phyloP scores from a whole-genome alignment of 2,113 vertebrate genomes.

The Labrus mixtus region DNA sequence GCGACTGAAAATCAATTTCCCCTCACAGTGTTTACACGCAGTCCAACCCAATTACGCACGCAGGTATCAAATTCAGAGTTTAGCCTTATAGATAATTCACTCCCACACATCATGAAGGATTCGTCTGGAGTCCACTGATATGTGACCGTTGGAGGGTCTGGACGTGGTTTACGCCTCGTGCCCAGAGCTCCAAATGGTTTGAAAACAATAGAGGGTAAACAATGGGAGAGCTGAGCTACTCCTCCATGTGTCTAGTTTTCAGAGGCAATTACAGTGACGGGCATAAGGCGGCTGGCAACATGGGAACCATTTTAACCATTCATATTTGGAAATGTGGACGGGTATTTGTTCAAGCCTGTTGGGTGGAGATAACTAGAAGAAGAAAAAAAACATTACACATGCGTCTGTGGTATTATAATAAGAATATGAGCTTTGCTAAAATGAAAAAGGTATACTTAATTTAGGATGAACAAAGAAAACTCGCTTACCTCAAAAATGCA shows the following conservation, averaged over 20 bases:
- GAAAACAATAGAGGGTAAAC: slow-evolving; percentile 74
- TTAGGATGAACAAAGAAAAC: slow-evolving; percentile 57
- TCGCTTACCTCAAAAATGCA: slow-evolving; percentile 70
- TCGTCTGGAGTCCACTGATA: slow-evolving; percentile 47
- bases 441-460: background rate
- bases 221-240: slow-evolving; percentile 50
- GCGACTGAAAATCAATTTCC: slow-evolving; percentile 26
- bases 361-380: background rate
- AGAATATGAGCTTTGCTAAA: background rate
- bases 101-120: slow-evolving; percentile 50
- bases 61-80: slow-evolving; percentile 59
- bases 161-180: slow-evolving; percentile 9
- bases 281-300: slow-evolving; percentile 5
- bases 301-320: slow-evolving; percentile 9
- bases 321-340: background rate
- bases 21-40: slow-evolving; percentile 61
- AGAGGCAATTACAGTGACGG: slow-evolving; percentile 33
- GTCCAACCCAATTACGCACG: slow-evolving; percentile 45
- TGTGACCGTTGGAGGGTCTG: slow-evolving; percentile 23
- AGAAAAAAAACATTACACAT: background rate
- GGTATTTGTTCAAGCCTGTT: background rate
- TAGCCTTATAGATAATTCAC: slow-evolving; percentile 59
- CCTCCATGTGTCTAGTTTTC: slow-evolving; percentile 47
- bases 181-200: slow-evolving; percentile 43
- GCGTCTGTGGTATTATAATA: background rate